These are phyloP conservation scores for Papio anubis DNA, from an alignment of 2,113 vertebrate species.

Conservation along the genomic window DNA sequence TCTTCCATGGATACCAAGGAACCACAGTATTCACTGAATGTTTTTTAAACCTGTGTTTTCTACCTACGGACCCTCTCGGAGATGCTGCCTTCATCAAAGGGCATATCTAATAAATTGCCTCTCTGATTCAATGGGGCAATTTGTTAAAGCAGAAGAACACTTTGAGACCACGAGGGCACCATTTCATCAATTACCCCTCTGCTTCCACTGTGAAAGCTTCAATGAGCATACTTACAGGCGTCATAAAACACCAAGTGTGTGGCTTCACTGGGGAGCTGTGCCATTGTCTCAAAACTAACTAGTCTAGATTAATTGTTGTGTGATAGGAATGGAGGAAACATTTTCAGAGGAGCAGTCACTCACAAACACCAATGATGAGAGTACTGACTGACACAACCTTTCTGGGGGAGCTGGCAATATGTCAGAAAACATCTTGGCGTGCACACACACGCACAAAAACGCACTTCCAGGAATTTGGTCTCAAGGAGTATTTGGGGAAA, in stretches of 20 bases:
- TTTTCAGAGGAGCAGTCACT: background rate
- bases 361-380: background rate
- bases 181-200: background rate
- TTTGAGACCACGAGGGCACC: background rate
- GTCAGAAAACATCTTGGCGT: background rate
- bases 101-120: background rate
- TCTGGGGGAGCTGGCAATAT: background rate
- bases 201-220: background rate
- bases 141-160: background rate
- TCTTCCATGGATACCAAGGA: background rate
- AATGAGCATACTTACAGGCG: background rate
- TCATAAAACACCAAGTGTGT: slow-evolving; percentile 1
- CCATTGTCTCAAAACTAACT: background rate
- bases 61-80: background rate
- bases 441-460: too few species aligned
- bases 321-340: background rate
- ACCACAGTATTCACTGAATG: background rate
- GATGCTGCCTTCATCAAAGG: background rate
- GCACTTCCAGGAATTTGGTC: background rate
- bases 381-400: accelerated
- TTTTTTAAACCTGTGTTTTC: background rate
- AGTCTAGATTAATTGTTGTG: background rate
- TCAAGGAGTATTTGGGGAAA: background rate
- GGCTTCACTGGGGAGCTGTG: background rate
- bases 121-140: background rate